Conservation (phyloP, 2,113 vertebrate species). For the Chaetodon auriga region DNA sequence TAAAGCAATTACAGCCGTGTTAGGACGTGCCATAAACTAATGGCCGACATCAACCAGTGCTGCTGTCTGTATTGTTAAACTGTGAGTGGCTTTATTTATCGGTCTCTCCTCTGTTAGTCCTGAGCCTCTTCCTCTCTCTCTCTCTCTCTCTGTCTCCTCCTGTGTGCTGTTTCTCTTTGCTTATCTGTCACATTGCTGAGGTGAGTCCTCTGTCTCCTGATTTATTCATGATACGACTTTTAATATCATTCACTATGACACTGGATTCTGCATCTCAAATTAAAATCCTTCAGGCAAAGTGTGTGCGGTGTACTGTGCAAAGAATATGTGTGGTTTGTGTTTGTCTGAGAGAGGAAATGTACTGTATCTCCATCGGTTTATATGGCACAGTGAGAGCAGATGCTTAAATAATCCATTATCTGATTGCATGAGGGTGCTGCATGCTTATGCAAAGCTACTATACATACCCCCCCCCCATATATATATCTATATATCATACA, state of each 20-base stretch:
- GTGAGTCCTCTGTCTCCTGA: conserved; percentile 83
- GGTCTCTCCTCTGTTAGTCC: conserved; percentile 38
- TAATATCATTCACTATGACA: conserved; percentile 87
- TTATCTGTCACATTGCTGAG: conserved; percentile 80
- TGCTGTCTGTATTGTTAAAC: conserved; percentile 52
- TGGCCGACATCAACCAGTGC: conserved; percentile 43
- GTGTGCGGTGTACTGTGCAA: conserved; percentile 49
- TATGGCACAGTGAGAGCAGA: conserved; percentile 31
- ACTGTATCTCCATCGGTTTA: conserved; percentile 56
- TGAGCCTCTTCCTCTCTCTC: conserved; percentile 22
- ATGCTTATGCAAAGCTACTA: conserved; percentile 35
- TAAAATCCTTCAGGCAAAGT: conserved; percentile 83
- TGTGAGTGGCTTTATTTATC: conserved; percentile 63
- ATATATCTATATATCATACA: background rate
- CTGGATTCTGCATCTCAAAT: conserved; percentile 83
- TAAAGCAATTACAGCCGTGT: conserved; percentile 63
- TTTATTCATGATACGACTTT: conserved; percentile 87
- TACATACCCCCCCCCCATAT: background rate
- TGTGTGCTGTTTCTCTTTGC: conserved; percentile 69
- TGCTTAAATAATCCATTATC: conserved; percentile 71
- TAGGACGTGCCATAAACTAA: conserved; percentile 51
- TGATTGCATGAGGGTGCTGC: conserved; percentile 54
- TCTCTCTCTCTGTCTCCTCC: conserved; percentile 48
- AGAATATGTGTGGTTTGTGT: conserved; percentile 30
- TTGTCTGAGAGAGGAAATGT: conserved; percentile 27